Percentiles rank a stretch among this genome's conserved stretches.
phyloP scores from a whole-genome alignment of 2,113 vertebrate species.

The Poicephalus meyeri region DNA sequence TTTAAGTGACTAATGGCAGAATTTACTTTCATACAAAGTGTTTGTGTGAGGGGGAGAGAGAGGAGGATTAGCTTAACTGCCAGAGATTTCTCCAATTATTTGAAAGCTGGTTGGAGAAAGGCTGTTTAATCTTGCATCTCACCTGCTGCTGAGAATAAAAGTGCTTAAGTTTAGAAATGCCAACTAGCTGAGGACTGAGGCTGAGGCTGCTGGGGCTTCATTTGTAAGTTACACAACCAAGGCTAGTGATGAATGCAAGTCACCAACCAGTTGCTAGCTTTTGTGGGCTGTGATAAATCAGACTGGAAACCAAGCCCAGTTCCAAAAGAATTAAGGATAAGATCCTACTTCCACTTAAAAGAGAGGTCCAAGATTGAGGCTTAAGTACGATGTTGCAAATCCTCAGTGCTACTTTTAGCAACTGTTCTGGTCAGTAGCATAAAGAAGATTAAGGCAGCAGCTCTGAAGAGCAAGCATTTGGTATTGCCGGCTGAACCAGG shows the following conservation, averaged over 20 bases:
- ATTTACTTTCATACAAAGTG: conserved; percentile 24
- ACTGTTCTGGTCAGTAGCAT: not conserved
- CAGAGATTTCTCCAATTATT: conserved; percentile 37
- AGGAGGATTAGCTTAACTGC: conserved; percentile 52
- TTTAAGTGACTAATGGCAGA: conserved; percentile 42
- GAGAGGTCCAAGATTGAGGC: not conserved
- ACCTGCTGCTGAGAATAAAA: conserved; percentile 26
- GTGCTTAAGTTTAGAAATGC: not conserved
- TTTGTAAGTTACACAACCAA: not conserved
- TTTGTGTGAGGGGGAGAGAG: not conserved
- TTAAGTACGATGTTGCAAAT: not conserved
- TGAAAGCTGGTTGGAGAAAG: conserved; percentile 27
- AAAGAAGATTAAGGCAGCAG: rapidly evolving
- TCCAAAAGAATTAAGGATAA: not conserved
- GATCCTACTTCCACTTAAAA: not conserved
- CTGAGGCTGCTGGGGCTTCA: not conserved
- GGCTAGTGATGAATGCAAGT: not conserved
- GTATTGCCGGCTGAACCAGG: not conserved
- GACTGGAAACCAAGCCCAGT: not conserved
- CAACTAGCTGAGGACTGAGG: not conserved
- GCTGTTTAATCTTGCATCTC: conserved; percentile 33
- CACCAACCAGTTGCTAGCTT: not conserved
- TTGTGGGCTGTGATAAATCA: not conserved
- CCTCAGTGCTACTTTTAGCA: not conserved
- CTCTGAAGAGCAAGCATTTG: not conserved